Base-by-base conservation (phyloP, 2,797 vertebrate genomes). In the Saguinus oedipus region DNA sequence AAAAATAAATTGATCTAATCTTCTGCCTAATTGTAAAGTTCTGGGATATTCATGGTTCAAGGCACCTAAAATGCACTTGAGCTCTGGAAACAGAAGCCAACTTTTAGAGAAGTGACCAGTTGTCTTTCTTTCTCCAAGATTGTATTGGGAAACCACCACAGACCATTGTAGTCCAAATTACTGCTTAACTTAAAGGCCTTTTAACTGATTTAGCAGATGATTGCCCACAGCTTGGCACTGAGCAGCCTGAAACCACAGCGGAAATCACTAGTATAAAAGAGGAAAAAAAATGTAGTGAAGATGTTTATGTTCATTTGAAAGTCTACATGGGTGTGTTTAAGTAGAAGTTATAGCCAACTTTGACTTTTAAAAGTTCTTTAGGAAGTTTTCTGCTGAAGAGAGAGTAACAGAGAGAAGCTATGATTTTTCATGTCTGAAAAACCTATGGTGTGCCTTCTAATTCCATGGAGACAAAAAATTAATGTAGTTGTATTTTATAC, bases 121-220 rank as follows among this genome's bases (percentile, higher is more conserved):
- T 93, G 96, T 70, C 68, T 92, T 94, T 59, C 46, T n/a, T 88
- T 68, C 59, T 81, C 24, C 39, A 59, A 30, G 42, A 55, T 14
- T 85, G 50, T 46, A 8, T 20, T 46, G 59, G 92, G 85, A 94
- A 97, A 88, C 85, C 70, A 85, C 85, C 80, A 42, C 27, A 80
- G 55, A 83, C 22, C 33, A 55, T 70, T 78, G 46, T 20, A 36
- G 70, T 92, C 36, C 90, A 68, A 93, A 90, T 83, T 55, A 86
- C 84, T 50, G n/a, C 88, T 94, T 94, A 93, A 88, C 74, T 74
- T 61, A 78, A 79, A 90, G 78, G 61, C 27, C 72, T 90, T 92
- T 95, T 94, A 91, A 94, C 88, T 92, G 76, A 92, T 94, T 96
- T 95, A 92, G 90, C 97, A 97, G 94, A 96, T 33, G 55, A 95